phyloP scores from a whole-genome alignment of 2,113 vertebrate species.

The Apus apus region DNA sequence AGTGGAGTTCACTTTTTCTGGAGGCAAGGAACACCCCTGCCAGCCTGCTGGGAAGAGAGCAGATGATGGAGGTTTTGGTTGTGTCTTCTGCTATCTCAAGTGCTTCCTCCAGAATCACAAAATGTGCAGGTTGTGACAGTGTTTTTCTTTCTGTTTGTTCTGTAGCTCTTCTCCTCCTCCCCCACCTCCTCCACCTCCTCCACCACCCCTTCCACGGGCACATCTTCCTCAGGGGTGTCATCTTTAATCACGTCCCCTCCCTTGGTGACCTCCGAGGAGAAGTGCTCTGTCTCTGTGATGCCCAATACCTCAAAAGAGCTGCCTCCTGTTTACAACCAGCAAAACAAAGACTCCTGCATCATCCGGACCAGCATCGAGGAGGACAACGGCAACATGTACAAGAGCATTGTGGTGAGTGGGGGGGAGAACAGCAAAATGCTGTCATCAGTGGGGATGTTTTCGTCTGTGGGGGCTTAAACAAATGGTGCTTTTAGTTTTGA shows the following conservation, averaged over 20 bases:
- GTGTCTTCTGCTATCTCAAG: background rate
- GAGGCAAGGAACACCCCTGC: background rate
- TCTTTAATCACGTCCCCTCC: constrained; percentile 63
- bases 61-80: background rate
- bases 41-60: background rate
- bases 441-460: background rate
- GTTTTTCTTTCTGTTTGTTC: background rate
- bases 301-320: constrained; percentile 31
- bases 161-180: constrained; percentile 80
- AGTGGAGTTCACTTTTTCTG: background rate
- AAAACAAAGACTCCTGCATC: constrained; percentile 87
- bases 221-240: constrained; percentile 74
- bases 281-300: constrained; percentile 55
- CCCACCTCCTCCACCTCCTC: constrained; percentile 83
- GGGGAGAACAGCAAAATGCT: background rate
- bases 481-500: background rate
- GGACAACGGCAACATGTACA: constrained; percentile 90
- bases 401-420: constrained; percentile 90
- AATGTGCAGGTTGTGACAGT: background rate
- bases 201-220: constrained; percentile 83
- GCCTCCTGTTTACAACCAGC: constrained; percentile 84
- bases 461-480: background rate
- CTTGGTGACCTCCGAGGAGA: constrained; percentile 60
- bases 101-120: background rate
- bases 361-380: constrained; percentile 87